A percentile compares a stretch with the other conserved stretches of the same genome.
Conservation (phyloP, 2,888 invertebrate species). For the Dryococelus australis region DNA sequence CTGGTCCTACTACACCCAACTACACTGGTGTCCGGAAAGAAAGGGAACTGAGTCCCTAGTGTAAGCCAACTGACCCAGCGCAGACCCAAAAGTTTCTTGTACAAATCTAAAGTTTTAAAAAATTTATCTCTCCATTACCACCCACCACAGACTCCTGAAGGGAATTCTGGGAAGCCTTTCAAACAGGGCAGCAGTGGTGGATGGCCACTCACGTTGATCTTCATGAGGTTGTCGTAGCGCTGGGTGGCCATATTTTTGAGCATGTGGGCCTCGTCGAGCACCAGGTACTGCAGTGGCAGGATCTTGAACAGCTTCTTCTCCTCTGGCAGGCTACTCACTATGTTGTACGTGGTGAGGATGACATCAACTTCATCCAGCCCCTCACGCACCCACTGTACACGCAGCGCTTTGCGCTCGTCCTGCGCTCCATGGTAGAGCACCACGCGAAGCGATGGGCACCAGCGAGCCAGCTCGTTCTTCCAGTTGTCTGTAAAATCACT, state of each 20-base stretch:
- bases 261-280: slow-evolving; percentile 99
- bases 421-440: slow-evolving; percentile 88
- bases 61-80: too few species aligned
- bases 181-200: too few species aligned
- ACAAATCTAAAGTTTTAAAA: too few species aligned
- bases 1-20: too few species aligned
- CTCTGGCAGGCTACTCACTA: slow-evolving; percentile 86
- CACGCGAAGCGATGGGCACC: slow-evolving; percentile 83
- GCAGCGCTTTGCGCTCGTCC: slow-evolving; percentile 80
- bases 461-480: slow-evolving; percentile 77
- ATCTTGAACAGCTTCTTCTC: slow-evolving; percentile 91
- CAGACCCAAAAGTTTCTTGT: too few species aligned
- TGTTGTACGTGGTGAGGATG: slow-evolving; percentile 85
- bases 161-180: too few species aligned
- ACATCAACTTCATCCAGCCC: slow-evolving; percentile 80
- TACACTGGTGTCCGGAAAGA: too few species aligned
- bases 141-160: too few species aligned
- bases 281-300: slow-evolving; percentile 83
- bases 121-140: too few species aligned
- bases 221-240: slow-evolving; percentile 86
- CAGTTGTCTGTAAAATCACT: slow-evolving; percentile 73
- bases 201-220: slow-evolving; percentile 68
- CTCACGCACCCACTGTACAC: slow-evolving; percentile 77
- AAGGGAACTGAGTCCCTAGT: too few species aligned
- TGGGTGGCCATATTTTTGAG: slow-evolving; percentile 96